Conservation (phyloP, 2,797 vertebrate species). For the Botia almorhae region DNA sequence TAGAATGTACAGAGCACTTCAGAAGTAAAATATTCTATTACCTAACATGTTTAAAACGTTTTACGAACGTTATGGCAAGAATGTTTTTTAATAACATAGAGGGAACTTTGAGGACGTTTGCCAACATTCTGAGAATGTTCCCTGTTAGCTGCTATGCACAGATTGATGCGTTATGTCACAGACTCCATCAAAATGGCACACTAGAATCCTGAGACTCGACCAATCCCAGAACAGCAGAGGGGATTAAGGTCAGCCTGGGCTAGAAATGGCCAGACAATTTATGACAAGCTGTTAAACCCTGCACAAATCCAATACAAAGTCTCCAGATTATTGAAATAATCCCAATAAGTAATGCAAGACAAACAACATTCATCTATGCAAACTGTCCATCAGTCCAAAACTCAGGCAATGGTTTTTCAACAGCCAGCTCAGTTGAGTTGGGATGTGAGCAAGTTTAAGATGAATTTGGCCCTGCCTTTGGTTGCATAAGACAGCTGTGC, state of each 20-base stretch:
- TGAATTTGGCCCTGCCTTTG: not conserved
- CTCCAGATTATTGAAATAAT: slow-evolving; percentile 19
- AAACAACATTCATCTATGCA: slow-evolving; percentile 11
- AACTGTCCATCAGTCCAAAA: not conserved
- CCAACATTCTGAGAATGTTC: not conserved
- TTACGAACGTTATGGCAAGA: too few species aligned
- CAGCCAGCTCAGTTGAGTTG: not conserved
- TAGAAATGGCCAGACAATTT: slow-evolving; percentile 1
- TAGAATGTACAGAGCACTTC: not conserved
- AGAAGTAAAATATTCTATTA: not conserved
- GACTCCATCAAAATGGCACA: slow-evolving; percentile 11
- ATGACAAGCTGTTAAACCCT: not conserved
- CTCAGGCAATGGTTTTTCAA: slow-evolving; percentile 4
- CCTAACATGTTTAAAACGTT: too few species aligned
- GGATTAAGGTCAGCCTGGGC: slow-evolving; percentile 57
- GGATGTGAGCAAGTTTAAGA: slow-evolving; percentile 15
- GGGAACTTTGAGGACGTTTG: not conserved
- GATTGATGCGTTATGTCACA: slow-evolving; percentile 16
- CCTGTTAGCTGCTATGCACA: not conserved
- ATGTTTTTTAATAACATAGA: not conserved
- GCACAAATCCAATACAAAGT: not conserved
- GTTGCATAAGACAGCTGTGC: slow-evolving; percentile 4
- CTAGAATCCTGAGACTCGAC: slow-evolving; percentile 1
- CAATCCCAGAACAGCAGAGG: slow-evolving; percentile 12
- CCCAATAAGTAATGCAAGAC: slow-evolving; percentile 3